Evolutionary conservation across 2,888 invertebrate species (phyloP), one percentile per base, ranked within the genome.

Genomic region (Brachyptera risi): DNA sequence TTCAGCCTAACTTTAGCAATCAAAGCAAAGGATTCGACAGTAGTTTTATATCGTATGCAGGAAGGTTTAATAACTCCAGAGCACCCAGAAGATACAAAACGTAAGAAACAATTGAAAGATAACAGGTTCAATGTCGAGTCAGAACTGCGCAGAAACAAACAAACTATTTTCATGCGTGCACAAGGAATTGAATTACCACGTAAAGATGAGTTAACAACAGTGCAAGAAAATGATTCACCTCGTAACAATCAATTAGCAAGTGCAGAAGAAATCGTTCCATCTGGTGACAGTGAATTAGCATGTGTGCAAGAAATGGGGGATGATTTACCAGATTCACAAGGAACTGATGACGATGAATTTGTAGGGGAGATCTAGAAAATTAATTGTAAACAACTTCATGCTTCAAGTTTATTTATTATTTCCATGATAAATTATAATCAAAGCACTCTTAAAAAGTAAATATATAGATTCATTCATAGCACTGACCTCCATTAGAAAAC

Each of bases 1-100:
- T 64, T 42, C 64, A 75, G 75, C 49, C 65, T 75, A 21, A 73
- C 69, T 24, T 69, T 75, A 44, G 72, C 72, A 40, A 70, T 75
- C 40, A 75, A 73, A 64, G 71, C 70, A 27, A 71, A 71, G 3
- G 74, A 75, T 40, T 71, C 72, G 44, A 71, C 69, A 50, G 72
- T 73, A 21, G 70, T 75, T 35, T 72, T 71, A 56, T 74, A 75
- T 59, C 71, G 65, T 54, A 67, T 72, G 13, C 70, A 63, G 24
- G 64, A 68, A 17, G 73, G 72, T 24, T 69, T 75, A 27, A 61
- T 67, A 2, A 73, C 73, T 65, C 74, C 75, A 13, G 63, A 67
- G 49, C 58, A 68, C 24, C 72, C 72, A 23, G 71, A 71, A 51
- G 67, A 64, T 37, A 67, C 68, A 9, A 72, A 71, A 61, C 49